A percentile compares a stretch with the other conserved stretches of the same genome.
Conservation (phyloP, 2,888 invertebrate species). For the Eulithis testata region DNA sequence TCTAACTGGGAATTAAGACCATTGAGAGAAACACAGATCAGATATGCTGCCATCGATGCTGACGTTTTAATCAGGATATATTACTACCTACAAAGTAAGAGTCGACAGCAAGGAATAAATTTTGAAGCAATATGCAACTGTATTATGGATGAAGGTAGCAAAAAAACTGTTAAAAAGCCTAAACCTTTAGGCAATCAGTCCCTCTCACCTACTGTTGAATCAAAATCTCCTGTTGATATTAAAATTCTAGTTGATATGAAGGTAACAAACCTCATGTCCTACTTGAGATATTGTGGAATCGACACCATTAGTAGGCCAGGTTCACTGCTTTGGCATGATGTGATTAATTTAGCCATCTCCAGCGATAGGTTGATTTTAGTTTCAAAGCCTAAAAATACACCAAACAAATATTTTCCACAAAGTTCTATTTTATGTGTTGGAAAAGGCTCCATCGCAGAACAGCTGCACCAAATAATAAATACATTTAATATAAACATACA, state of each 20-base stretch:
- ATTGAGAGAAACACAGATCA: slow-evolving; percentile 89
- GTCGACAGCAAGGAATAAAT: slow-evolving; percentile 79
- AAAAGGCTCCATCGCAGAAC: slow-evolving; percentile 83
- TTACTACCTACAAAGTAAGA: slow-evolving; percentile 83
- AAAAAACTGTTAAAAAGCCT: slow-evolving; percentile 72
- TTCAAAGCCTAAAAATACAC: slow-evolving; percentile 78
- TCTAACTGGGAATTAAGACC: slow-evolving; percentile 96
- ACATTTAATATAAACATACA: slow-evolving; percentile 87
- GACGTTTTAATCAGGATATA: slow-evolving; percentile 93
- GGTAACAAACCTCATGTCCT: slow-evolving; percentile 61
- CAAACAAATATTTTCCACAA: slow-evolving; percentile 81
- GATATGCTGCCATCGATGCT: slow-evolving; percentile 95
- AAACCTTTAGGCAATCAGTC: slow-evolving; percentile 58
- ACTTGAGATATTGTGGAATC: slow-evolving; percentile 81
- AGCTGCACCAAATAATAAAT: slow-evolving; percentile 87
- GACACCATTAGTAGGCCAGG: slow-evolving; percentile 86
- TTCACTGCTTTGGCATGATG: slow-evolving; percentile 75
- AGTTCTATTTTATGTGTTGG: slow-evolving; percentile 83
- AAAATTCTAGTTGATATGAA: slow-evolving; percentile 68
- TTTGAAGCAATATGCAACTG: slow-evolving; percentile 87
- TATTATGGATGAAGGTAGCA: slow-evolving; percentile 82
- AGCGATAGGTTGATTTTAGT: slow-evolving; percentile 68
- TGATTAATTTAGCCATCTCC: slow-evolving; percentile 68
- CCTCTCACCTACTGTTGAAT: slow-evolving; percentile 45
- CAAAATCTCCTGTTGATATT: slow-evolving; percentile 55